Evolutionary conservation across 2,797 vertebrate species (phyloP), one percentile per base, ranked within the genome.

Genomic region (Malurus leucopterus): DNA sequence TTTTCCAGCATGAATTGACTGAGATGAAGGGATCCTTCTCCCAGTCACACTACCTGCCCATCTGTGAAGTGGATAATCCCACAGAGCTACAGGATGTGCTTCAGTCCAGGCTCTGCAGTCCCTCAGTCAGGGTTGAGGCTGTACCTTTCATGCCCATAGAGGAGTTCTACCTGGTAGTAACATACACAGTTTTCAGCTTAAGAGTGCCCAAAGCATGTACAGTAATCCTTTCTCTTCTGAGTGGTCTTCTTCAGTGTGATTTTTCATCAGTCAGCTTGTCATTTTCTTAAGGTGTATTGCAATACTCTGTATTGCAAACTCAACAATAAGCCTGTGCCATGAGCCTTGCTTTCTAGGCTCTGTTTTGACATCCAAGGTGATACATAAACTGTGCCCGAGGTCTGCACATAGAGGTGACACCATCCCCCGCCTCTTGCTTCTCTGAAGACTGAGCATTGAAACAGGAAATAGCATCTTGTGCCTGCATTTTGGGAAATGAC

Each of bases 21-120:
- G 41, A 23, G 13, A 7, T 9, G 12, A 38, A 61, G 19, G 7
- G 22, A 61, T 21, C 41, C 23, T 63, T 55, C 10, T 5, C 18
- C 13, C 3, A 3, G 2, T 49, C 53, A 10, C 8, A 3, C 2
- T 16, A 24, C 51, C 19, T 2, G 0, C 8, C 13, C 9, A 8
- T 41, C 2, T 1, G n/a, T 34, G 32, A 19, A 30, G 20, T 27
- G 9, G 4, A 15, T n/a, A 32, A 11, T 50, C 58, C 44, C 24
- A 5, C 12, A 5, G 23, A 36, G 27, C 32, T 0, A 0, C 13
- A 62, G 1, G 7, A 29, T 1, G 1, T 17, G 17, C 11, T 51
- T 10, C 29, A 49, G 18, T 29, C 23, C 29, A 26, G 58, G 18
- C 19, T 71, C 14, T 59, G 24, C 32, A 32, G n/a, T 12, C 9